phyloP scores from a whole-genome alignment of 2,113 vertebrate genomes.

The Rallus limicola region DNA sequence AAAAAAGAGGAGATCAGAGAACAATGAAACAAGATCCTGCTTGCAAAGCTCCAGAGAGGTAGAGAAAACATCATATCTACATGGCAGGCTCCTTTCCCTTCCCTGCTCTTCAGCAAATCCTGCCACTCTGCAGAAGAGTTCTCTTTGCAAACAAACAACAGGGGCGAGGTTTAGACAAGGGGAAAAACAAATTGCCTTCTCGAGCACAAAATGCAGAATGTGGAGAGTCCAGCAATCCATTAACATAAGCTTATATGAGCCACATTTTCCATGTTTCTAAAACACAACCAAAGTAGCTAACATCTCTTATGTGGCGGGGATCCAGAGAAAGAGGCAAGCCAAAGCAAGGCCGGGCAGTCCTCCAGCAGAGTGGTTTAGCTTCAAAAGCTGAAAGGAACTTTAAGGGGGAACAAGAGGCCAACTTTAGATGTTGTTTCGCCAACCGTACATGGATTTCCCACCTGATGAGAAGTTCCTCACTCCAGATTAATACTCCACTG shows the following conservation, averaged over 20 bases:
- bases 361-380: constrained; percentile 67
- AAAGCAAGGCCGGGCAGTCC: constrained; percentile 58
- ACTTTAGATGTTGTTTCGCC: neutral
- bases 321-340: constrained; percentile 62
- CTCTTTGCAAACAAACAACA: neutral
- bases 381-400: constrained; percentile 49
- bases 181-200: neutral
- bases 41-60: neutral
- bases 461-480: neutral
- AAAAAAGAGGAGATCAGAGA: neutral
- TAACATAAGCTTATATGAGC: constrained; percentile 41
- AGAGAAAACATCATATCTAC: neutral
- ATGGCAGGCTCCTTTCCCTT: neutral
- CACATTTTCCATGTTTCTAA: constrained; percentile 73
- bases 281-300: constrained; percentile 42
- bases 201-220: neutral
- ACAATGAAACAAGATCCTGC: neutral
- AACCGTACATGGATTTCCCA: neutral
- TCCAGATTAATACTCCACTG: neutral
- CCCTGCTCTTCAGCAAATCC: neutral
- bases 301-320: constrained; percentile 38
- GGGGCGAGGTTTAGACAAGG: neutral
- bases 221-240: constrained; percentile 28
- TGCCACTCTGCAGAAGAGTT: neutral
- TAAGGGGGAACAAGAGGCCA: constrained; percentile 70